Conservation (phyloP, 2,797 vertebrate genomes). For the Limnodromus scolopaceus region DNA sequence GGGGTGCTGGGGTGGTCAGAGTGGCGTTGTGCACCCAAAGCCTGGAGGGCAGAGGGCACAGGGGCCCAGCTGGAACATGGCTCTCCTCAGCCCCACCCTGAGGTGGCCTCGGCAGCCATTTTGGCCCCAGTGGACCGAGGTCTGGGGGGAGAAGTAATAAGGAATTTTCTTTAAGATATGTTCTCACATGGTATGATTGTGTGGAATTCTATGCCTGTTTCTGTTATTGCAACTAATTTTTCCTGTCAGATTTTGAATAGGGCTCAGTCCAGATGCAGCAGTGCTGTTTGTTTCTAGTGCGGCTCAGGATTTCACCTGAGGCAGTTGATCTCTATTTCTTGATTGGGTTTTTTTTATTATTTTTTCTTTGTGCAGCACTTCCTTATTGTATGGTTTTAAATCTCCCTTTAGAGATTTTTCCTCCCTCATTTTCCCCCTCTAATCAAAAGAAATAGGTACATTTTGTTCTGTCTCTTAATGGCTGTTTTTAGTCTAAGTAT, state of each 20-base stretch:
- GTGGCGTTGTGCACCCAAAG: fast-evolving
- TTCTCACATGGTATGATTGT: fast-evolving
- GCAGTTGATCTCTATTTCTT: neutral
- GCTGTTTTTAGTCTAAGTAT: conserved; percentile 57
- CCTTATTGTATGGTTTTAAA: neutral
- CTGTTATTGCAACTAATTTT: neutral
- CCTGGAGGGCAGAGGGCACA: fast-evolving
- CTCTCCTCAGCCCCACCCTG: neutral
- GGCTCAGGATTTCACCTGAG: neutral
- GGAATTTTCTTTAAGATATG: neutral
- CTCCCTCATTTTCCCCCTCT: neutral
- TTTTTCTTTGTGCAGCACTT: neutral
- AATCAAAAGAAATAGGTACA: conserved; percentile 57
- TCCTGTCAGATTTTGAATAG: neutral
- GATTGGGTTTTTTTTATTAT: neutral
- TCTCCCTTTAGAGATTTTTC: neutral
- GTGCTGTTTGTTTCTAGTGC: neutral
- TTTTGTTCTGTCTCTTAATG: conserved; percentile 43
- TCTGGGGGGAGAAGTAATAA: neutral
- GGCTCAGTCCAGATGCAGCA: neutral
- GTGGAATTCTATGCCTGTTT: neutral
- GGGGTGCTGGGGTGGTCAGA: neutral
- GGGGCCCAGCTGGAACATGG: fast-evolving
- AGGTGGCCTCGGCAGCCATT: neutral
- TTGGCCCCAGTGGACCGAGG: neutral